Conservation (phyloP, 2,113 vertebrate species). For the Pogonocichla stellata region DNA sequence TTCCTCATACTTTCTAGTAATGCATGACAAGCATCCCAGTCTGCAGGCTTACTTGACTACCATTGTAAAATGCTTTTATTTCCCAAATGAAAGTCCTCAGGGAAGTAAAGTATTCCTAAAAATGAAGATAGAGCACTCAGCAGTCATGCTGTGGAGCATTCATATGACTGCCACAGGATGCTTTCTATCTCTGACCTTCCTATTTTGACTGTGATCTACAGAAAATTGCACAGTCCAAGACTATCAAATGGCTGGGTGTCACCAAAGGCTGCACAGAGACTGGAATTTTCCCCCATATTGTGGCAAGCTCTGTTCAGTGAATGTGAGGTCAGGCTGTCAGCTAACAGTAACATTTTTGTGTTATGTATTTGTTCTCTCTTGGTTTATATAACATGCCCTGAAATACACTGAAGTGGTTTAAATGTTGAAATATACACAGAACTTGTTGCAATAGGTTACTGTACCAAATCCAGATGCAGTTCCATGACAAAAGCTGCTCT, state of each 20-base stretch:
- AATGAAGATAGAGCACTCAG: background rate
- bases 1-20: background rate
- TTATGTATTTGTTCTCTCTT: background rate
- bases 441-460: background rate
- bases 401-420: background rate
- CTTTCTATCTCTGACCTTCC: background rate
- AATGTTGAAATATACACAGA: background rate
- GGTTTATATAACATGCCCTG: background rate
- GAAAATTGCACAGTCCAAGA: background rate
- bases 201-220: background rate
- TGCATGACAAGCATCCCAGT: background rate
- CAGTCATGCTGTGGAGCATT: background rate
- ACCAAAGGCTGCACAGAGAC: background rate
- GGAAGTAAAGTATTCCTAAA: background rate
- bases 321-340: background rate
- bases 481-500: slow-evolving; percentile 3
- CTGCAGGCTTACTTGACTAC: background rate
- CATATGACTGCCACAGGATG: background rate
- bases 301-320: background rate
- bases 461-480: background rate
- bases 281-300: background rate
- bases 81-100: background rate
- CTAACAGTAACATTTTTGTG: background rate
- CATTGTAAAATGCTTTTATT: background rate
- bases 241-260: background rate